These are phyloP conservation scores for Tragelaphus buxtoni DNA, from an alignment of 2,113 vertebrate genomes.

Conservation along the genomic window DNA sequence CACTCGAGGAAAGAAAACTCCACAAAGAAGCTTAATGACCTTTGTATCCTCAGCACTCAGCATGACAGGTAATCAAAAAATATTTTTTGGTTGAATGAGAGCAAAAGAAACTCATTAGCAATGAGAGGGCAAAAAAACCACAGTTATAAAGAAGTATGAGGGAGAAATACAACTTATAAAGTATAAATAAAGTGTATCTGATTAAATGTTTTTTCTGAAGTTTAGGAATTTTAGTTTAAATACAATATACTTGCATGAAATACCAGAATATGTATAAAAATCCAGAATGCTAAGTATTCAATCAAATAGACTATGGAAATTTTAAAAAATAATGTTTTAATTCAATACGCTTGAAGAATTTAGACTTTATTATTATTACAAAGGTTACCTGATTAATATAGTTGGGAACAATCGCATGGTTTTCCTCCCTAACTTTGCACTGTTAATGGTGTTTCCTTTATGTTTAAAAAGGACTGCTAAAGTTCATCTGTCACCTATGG, in stretches of 20 bases:
- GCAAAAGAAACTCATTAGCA: not conserved
- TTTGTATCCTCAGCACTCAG: not conserved
- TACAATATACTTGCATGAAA: not conserved
- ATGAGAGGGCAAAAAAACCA: not conserved
- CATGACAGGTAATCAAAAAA: not conserved
- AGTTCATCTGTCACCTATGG: not conserved
- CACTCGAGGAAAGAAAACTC: not conserved
- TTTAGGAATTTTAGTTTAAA: conserved; percentile 7
- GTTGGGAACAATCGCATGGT: not conserved
- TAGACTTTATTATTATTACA: not conserved
- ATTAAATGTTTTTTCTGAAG: not conserved
- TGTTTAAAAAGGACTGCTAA: not conserved
- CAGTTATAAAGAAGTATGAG: not conserved
- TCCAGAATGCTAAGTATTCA: not conserved
- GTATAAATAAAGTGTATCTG: not conserved
- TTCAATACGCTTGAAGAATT: not conserved
- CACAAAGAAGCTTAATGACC: not conserved
- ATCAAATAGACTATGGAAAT: not conserved
- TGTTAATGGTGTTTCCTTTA: not conserved
- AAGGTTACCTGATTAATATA: not conserved
- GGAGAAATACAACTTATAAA: not conserved
- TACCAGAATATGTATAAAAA: not conserved
- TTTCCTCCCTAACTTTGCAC: not conserved
- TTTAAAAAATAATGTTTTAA: not conserved
- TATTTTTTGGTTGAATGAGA: not conserved